Percentiles rank a stretch among this genome's conserved stretches.
Evolutionary conservation across 2,797 vertebrate species (phyloP).

Genomic region (Poecilia wingei): DNA sequence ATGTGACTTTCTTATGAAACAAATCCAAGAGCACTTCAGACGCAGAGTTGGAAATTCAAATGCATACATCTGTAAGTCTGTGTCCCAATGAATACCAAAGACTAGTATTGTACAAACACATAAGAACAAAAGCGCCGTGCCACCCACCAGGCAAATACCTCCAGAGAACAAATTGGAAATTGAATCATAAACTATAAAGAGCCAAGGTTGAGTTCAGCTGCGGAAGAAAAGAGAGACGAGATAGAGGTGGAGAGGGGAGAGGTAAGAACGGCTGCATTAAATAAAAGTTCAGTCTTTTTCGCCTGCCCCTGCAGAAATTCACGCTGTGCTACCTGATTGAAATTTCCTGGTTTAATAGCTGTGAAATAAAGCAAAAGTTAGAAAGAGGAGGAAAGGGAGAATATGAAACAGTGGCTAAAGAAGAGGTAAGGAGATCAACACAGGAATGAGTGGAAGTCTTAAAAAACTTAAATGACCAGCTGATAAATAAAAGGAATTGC

Average conservation of each 20-base stretch:
- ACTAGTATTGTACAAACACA: conserved; percentile 66
- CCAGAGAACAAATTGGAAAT: conserved; percentile 78
- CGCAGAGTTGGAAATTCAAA: conserved; percentile 60
- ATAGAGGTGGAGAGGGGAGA: conserved; percentile 68
- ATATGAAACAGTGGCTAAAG: conserved; percentile 46
- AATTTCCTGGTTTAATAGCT: conserved; percentile 81
- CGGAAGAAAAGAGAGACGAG: conserved; percentile 65
- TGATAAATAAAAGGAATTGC: conserved; percentile 30
- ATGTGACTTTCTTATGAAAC: conserved; percentile 64
- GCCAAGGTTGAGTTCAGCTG: conserved; percentile 73
- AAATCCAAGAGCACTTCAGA: conserved; percentile 49
- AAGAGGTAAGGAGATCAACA: conserved; percentile 20
- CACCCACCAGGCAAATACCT: conserved; percentile 74
- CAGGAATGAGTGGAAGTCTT: conserved; percentile 10
- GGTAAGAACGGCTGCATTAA: conserved; percentile 70
- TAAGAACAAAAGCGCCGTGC: conserved; percentile 61
- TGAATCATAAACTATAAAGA: conserved; percentile 80
- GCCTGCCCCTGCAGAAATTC: conserved; percentile 72
- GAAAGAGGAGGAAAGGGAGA: conserved; percentile 48
- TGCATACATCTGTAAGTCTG: conserved; percentile 42
- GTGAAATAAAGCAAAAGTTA: conserved; percentile 80
- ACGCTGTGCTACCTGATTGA: conserved; percentile 78
- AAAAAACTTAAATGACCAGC: conserved; percentile 26
- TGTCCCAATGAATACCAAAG: conserved; percentile 70
- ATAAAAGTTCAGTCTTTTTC: conserved; percentile 71